Evolutionary conservation across 2,888 invertebrate genomes (phyloP).

Genomic region (Abscondita cerata): DNA sequence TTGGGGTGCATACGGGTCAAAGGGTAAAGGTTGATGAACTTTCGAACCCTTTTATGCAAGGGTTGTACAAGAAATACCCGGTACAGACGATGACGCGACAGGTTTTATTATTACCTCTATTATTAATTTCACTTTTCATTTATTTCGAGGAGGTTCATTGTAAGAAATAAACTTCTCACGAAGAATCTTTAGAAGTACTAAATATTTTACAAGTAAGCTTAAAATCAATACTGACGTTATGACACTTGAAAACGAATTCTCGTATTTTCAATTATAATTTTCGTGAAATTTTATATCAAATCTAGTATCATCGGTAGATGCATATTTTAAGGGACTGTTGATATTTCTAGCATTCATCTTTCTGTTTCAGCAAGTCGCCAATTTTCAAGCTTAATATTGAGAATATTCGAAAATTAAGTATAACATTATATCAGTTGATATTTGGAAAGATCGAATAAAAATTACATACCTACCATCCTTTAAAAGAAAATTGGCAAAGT

Average conservation of each 20-base stretch:
- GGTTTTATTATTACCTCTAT: slow-evolving; percentile 29
- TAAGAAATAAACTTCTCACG: slow-evolving; percentile 22
- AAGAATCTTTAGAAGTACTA: background rate
- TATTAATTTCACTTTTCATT: slow-evolving; percentile 27
- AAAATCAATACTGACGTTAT: no score
- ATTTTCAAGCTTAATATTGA: background rate
- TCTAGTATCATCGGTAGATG: slow-evolving; percentile 36
- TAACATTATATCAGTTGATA: no score
- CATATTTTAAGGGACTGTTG: slow-evolving; percentile 42
- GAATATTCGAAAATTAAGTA: no score
- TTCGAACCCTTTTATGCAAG: slow-evolving; percentile 20
- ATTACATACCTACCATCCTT: no score
- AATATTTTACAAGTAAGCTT: no score
- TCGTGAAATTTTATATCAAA: slow-evolving; percentile 14
- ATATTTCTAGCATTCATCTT: slow-evolving; percentile 40
- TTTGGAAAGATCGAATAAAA: no score
- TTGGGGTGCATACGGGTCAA: slow-evolving; percentile 31
- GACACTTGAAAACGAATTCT: no score
- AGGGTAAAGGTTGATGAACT: slow-evolving; percentile 28
- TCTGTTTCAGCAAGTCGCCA: slow-evolving; percentile 24
- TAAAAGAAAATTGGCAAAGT: background rate
- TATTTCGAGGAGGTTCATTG: background rate
- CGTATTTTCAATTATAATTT: background rate
- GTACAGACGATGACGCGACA: slow-evolving; percentile 30
- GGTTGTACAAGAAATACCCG: slow-evolving; percentile 28